Conservation (phyloP, 2,888 invertebrate genomes). For the Phortica magna region DNA sequence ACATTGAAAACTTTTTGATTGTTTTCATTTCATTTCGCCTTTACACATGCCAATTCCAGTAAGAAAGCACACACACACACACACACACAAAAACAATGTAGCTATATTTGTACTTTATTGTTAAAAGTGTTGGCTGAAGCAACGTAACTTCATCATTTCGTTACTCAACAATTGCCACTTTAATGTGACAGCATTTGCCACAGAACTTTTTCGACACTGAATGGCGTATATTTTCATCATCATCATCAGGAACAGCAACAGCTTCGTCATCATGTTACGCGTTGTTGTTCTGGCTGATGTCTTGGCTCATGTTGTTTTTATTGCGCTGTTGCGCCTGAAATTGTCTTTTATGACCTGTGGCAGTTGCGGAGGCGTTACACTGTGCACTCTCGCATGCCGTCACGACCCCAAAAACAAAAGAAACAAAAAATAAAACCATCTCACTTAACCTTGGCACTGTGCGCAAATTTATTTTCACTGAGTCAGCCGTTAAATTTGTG, state of each 20-base stretch:
- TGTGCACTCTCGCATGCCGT: background rate
- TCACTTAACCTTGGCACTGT: background rate
- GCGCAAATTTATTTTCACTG: background rate
- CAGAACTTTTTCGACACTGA: background rate
- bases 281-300: background rate
- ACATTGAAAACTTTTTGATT: slow-evolving; percentile 15
- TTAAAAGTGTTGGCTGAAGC: background rate
- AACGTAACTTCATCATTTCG: slow-evolving; percentile 2
- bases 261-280: background rate
- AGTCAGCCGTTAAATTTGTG: slow-evolving; percentile 4
- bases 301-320: background rate
- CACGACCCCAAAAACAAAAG: no score
- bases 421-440: background rate
- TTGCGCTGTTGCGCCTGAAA: slow-evolving; percentile 18
- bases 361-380: background rate
- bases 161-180: background rate
- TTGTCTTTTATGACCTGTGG: slow-evolving; percentile 24
- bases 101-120: no score
- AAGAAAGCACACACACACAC: background rate
- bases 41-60: background rate
- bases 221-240: background rate
- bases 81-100: no score
- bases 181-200: background rate
- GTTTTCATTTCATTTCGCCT: background rate
- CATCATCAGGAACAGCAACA: background rate